Base-by-base conservation (phyloP, 64 coral and sea anemone species). In the Trachythela sp. region DNA sequence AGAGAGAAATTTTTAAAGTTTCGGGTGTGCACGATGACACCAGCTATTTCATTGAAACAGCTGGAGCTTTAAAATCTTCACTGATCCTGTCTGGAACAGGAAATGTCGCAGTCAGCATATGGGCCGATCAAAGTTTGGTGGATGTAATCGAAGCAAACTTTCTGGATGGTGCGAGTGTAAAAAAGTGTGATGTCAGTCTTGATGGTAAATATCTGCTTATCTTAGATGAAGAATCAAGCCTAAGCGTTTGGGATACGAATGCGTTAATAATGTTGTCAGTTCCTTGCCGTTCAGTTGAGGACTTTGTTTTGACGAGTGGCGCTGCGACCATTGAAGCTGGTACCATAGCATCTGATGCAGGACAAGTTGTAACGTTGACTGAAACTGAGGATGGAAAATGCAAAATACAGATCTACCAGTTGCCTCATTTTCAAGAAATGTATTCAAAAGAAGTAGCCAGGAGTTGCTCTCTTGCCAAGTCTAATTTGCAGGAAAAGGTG, bases 401-500 rank as follows among this genome's bases (percentile, higher is more conserved):
- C 8, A 35, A 80, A 39, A 35, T 80, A 15, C 13, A 9, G 8
- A 80, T 80, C 17, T 80, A 80, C 33, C 75, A 80, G 34, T 80
- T 80, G 2, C 75, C 75, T 9, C 9, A 14, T 80, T 80, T 80
- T 80, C 31, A 80, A 20, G 37, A 80, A 80, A 80, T 39, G 35
- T 80, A 36, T 30, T 37, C 75, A 17, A 37, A 37, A 80, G 75
- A 35, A 8, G 31, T 80, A 0, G 31, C 75, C 15, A 35, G 20
- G 75, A 35, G 37, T 14, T 36, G 75, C 20, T 36, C 37, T 30
- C 75, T 80, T 35, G 75, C 75, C 20, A 39, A 80, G 37, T 80
- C 75, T 30, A 80, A 39, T 39, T 80, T 80, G 33, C 75, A 80
- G 35, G 75, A 80, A 35, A 80, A 80, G 34, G 75, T 80, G 31